Evolutionary conservation across 2,113 vertebrate species (phyloP).

Genomic region (Conger conger): DNA sequence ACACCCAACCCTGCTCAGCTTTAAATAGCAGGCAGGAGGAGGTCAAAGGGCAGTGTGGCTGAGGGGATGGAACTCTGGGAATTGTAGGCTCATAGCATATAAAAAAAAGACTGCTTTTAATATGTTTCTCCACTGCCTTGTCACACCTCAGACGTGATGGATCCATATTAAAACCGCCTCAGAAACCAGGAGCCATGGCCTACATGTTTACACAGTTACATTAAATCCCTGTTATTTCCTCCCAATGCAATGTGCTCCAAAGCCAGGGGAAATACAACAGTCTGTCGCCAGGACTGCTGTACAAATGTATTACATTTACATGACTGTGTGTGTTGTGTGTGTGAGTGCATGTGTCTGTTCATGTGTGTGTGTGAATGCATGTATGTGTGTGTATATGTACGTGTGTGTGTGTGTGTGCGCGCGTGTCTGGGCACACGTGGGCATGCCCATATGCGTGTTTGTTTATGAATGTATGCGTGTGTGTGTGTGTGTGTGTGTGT

Average conservation of each 20-base stretch:
- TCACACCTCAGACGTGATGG: background rate
- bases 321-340: background rate
- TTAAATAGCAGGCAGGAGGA: too few relatives aligned
- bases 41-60: too few relatives aligned
- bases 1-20: too few relatives aligned
- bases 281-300: background rate
- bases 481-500: background rate
- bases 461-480: too few relatives aligned
- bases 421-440: too few relatives aligned
- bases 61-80: background rate
- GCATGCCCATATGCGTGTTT: background rate
- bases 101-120: background rate
- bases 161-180: background rate
- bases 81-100: background rate
- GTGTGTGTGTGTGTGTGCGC: too few relatives aligned
- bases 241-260: background rate
- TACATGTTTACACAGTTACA: background rate
- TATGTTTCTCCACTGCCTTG: background rate
- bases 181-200: background rate
- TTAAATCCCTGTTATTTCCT: constrained; percentile 1
- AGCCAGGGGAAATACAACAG: background rate
- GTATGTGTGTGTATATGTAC: background rate
- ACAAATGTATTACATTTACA: background rate
- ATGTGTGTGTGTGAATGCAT: background rate
- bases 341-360: background rate